These are phyloP conservation scores for Tor tambroides DNA, from an alignment of 2,113 vertebrate genomes.

Conservation along the genomic window DNA sequence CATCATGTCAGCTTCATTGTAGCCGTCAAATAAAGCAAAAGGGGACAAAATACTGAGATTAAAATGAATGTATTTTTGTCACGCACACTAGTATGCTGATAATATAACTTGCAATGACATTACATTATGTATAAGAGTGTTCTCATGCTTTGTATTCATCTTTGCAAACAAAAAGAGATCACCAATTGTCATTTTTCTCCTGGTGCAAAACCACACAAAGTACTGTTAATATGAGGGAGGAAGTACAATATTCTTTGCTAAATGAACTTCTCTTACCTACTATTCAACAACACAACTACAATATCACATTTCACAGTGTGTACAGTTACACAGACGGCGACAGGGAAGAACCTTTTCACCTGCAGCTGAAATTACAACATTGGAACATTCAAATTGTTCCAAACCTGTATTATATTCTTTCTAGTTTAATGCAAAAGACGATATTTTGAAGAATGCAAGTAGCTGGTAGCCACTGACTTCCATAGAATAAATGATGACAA, in stretches of 20 bases:
- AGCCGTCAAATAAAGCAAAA: background rate
- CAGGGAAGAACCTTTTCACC: background rate
- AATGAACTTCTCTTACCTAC: background rate
- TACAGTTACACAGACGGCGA: background rate
- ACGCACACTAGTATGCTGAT: background rate
- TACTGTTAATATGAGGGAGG: background rate
- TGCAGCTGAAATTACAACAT: background rate
- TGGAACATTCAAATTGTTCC: too few species aligned
- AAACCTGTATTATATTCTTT: background rate
- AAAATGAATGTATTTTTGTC: background rate
- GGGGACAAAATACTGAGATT: background rate
- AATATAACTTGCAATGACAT: background rate
- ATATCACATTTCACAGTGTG: conserved; percentile 11
- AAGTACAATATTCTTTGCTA: background rate
- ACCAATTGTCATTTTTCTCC: background rate
- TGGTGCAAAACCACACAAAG: background rate
- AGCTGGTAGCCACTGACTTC: too few species aligned
- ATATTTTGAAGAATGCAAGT: too few species aligned
- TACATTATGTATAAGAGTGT: background rate
- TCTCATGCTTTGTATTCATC: background rate
- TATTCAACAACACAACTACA: background rate
- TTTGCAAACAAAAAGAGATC: background rate
- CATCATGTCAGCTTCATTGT: background rate
- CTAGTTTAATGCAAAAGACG: too few species aligned
- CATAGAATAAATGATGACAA: background rate